A percentile compares a stretch with the other conserved stretches of the same genome.
Conservation (phyloP, 1,140 invertebrate species). For the Argopecten irradians region DNA sequence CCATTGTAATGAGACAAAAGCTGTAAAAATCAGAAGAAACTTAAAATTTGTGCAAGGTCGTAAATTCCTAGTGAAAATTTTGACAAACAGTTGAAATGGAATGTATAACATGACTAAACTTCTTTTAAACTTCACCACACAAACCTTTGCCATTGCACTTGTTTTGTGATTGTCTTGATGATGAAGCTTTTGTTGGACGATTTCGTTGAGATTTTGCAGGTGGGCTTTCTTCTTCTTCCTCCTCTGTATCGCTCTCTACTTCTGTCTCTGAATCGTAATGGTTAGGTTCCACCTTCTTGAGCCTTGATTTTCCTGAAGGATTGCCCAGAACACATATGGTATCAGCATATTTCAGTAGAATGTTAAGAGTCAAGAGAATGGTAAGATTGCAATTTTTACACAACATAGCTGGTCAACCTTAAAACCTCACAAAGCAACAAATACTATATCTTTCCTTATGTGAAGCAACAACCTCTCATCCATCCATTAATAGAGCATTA, state of each 20-base stretch:
- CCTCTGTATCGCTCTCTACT: conserved; percentile 56
- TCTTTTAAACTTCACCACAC: neutral
- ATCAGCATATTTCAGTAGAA: too few species aligned
- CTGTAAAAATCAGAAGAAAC: too few species aligned
- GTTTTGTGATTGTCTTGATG: neutral
- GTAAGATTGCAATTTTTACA: too few species aligned
- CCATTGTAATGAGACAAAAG: too few species aligned
- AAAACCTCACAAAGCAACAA: neutral
- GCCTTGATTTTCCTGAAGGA: neutral
- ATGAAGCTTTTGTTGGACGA: conserved; percentile 23
- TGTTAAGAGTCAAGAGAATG: too few species aligned
- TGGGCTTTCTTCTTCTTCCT: conserved; percentile 45
- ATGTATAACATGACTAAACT: too few species aligned
- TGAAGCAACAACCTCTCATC: neutral
- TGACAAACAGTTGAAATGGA: too few species aligned
- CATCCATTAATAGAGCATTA: neutral
- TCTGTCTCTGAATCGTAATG: conserved; percentile 51
- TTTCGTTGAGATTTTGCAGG: conserved; percentile 34
- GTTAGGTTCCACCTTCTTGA: conserved; percentile 33
- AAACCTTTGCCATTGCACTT: neutral
- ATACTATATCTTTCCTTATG: neutral
- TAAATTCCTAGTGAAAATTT: too few species aligned
- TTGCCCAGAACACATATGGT: too few species aligned
- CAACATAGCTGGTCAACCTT: neutral
- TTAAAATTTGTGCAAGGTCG: too few species aligned